A percentile compares a stretch with the other conserved stretches of the same genome.
phyloP scores from a whole-genome alignment of 2,113 vertebrate genomes.

The Agelaius phoeniceus region DNA sequence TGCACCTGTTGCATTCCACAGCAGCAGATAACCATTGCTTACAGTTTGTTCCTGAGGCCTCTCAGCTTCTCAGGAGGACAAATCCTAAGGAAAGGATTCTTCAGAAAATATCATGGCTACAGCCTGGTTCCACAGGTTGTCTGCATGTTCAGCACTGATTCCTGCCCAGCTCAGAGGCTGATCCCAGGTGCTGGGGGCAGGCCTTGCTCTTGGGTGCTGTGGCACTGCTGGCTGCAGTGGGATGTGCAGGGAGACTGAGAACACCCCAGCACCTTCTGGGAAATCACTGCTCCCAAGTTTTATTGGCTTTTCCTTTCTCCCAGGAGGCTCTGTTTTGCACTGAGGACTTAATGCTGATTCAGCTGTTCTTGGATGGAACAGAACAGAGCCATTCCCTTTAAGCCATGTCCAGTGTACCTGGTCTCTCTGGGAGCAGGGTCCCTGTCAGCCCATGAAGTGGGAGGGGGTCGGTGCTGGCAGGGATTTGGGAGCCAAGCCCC shows the following conservation, averaged over 20 bases:
- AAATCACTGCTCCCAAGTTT: not conserved
- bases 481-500: not conserved
- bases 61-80: no score
- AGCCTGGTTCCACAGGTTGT: not conserved
- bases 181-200: not conserved
- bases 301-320: not conserved
- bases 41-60: no score
- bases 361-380: not conserved
- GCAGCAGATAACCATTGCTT: no score
- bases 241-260: not conserved
- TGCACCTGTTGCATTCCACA: no score
- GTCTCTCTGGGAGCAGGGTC: not conserved
- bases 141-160: not conserved
- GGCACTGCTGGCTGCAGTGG: not conserved
- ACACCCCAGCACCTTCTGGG: not conserved
- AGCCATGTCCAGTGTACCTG: not conserved
- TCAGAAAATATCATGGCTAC: no score
- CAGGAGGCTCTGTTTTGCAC: not conserved
- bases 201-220: not conserved
- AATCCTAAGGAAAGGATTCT: no score
- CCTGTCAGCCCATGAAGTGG: no score
- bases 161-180: not conserved
- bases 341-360: not conserved
- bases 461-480: no score
- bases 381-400: not conserved